These are phyloP conservation scores for Tachyglossus aculeatus DNA, from an alignment of 2,797 vertebrate genomes.

Conservation along the genomic window DNA sequence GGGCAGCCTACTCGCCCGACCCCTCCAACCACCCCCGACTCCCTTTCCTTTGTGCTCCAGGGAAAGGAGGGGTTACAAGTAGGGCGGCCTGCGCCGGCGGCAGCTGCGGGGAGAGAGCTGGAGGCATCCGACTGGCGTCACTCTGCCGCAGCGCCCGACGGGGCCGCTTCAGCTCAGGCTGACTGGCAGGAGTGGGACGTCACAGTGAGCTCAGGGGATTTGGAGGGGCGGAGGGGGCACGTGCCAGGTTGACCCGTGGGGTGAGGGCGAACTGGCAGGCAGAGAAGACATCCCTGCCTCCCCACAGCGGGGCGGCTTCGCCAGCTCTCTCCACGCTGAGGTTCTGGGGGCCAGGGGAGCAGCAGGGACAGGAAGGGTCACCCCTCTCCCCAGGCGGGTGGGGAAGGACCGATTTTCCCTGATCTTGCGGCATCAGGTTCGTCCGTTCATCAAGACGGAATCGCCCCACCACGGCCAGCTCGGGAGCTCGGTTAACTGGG, in stretches of 20 bases:
- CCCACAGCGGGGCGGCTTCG: too few species aligned
- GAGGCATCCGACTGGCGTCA: slow-evolving; percentile 33
- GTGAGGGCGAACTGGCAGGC: neutral
- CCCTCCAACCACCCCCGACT: neutral
- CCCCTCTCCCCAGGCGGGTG: slow-evolving; percentile 29
- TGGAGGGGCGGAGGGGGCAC: neutral
- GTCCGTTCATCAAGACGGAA: slow-evolving; percentile 18
- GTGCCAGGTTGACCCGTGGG: neutral
- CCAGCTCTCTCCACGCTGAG: too few species aligned
- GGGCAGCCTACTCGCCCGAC: neutral
- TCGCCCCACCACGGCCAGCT: neutral
- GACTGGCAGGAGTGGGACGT: slow-evolving; percentile 36
- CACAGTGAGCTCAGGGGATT: slow-evolving; percentile 32
- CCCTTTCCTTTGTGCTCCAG: neutral
- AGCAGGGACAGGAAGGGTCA: slow-evolving; percentile 9
- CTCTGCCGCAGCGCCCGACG: neutral
- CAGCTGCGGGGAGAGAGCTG: slow-evolving; percentile 2
- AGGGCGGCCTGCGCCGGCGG: slow-evolving; percentile 4
- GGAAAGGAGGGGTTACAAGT: neutral
- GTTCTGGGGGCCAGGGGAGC: neutral
- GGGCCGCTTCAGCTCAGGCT: slow-evolving; percentile 14
- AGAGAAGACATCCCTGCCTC: neutral
- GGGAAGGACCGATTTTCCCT: slow-evolving; percentile 44
- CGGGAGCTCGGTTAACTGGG: slow-evolving; percentile 48
- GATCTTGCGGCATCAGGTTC: slow-evolving; percentile 12